A percentile compares a stretch with the other conserved stretches of the same genome.
phyloP scores from a whole-genome alignment of 2,797 vertebrate species.

The Takifugu ocellatus region DNA sequence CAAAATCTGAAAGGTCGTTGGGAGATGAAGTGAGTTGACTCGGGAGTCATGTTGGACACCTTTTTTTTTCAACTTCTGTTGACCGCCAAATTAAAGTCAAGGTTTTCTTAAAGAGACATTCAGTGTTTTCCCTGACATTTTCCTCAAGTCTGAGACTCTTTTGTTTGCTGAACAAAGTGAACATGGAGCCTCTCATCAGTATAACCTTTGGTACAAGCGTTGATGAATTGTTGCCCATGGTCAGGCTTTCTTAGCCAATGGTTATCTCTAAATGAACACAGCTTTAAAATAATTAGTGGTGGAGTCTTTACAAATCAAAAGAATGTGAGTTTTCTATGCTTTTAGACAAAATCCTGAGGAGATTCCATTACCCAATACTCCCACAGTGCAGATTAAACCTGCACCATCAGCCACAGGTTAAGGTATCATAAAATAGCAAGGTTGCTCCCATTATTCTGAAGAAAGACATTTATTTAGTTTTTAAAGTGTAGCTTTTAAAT shows the following conservation, averaged over 20 bases:
- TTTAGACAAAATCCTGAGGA: too few relatives aligned
- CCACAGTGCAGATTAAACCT: too few relatives aligned
- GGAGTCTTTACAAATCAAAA: neutral
- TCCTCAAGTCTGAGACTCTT: constrained; percentile 30
- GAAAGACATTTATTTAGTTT: too few relatives aligned
- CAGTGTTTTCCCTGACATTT: constrained; percentile 54
- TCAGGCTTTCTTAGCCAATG: constrained; percentile 9
- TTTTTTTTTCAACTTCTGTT: constrained; percentile 13
- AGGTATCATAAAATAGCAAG: neutral
- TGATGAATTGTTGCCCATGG: constrained; percentile 43
- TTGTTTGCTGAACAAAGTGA: constrained; percentile 47
- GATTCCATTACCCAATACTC: too few relatives aligned
- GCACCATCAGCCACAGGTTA: neutral
- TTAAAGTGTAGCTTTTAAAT: too few relatives aligned
- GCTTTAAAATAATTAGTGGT: neutral
- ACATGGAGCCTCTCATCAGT: constrained; percentile 26
- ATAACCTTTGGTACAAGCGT: constrained; percentile 52
- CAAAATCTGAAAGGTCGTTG: constrained; percentile 30
- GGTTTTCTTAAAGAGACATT: constrained; percentile 27
- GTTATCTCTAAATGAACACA: constrained; percentile 12
- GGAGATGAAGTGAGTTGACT: constrained; percentile 26
- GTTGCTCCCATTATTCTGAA: neutral
- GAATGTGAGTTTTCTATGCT: neutral
- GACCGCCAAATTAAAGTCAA: constrained; percentile 26
- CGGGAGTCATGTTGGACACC: constrained; percentile 5